These are phyloP conservation scores for Drosophila erecta DNA, from an alignment of 1,140 invertebrate genomes.

Conservation along the genomic window DNA sequence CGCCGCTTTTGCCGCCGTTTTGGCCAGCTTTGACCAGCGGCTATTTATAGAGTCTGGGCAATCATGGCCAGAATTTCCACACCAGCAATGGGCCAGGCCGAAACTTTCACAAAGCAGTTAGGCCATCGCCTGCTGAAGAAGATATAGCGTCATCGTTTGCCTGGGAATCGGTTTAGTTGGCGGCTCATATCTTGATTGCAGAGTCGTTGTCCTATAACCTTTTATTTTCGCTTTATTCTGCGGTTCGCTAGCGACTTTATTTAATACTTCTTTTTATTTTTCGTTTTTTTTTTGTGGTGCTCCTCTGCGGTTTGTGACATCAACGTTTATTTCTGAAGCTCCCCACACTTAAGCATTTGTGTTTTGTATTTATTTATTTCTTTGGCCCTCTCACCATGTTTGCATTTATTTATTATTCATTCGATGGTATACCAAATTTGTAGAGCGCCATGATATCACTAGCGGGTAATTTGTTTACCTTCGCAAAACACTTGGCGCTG, in stretches of 20 bases:
- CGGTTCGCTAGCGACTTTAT: conserved; percentile 8
- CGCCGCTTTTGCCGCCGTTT: conserved; percentile 19
- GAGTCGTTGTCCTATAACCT: conserved; percentile 80
- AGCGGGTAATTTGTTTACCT: conserved; percentile 68
- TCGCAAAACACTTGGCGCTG: conserved; percentile 19
- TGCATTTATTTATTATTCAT: conserved; percentile 69
- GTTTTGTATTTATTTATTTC: conserved; percentile 53
- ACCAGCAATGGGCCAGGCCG: conserved; percentile 14
- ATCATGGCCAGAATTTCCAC: conserved; percentile 49
- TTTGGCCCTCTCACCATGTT: conserved; percentile 48
- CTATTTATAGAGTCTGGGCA: conserved; percentile 63
- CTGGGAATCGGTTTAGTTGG: conserved; percentile 27
- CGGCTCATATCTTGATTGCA: conserved; percentile 44
- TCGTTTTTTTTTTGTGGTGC: conserved; percentile 13
- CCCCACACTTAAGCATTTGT: conserved; percentile 50
- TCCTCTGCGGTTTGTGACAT: conserved; percentile 60
- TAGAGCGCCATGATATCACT: conserved; percentile 73
- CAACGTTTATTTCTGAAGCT: conserved; percentile 81
- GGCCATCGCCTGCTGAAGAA: conserved; percentile 35
- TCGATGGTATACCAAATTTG: conserved; percentile 68
- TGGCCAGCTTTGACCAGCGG: conserved; percentile 17
- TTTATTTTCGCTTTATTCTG: conserved; percentile 56
- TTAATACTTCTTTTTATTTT: conserved; percentile 4
- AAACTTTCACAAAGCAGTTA: conserved; percentile 62
- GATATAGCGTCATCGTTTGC: conserved; percentile 42